Conservation (phyloP, 2,888 invertebrate species). For the Artemia sp. region DNA sequence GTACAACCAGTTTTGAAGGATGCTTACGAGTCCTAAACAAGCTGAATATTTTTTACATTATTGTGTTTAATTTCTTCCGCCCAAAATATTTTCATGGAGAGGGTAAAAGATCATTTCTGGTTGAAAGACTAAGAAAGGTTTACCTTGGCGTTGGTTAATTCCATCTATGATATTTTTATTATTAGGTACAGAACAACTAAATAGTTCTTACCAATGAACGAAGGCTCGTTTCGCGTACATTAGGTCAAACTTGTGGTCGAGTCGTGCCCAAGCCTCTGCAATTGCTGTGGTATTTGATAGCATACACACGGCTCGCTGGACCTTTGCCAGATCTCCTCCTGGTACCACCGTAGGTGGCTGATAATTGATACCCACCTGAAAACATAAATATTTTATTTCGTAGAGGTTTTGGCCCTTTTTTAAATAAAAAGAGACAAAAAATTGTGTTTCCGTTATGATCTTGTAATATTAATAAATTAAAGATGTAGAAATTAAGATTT, state of each 20-base stretch:
- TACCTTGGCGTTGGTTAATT: no score
- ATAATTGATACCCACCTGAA: slow-evolving; percentile 48
- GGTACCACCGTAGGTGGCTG: slow-evolving; percentile 52
- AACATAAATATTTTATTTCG: not conserved
- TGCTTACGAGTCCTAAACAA: no score
- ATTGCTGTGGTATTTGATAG: slow-evolving; percentile 83
- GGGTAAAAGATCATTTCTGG: no score
- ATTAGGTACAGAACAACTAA: no score
- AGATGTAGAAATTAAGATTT: not conserved
- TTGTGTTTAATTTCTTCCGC: no score
- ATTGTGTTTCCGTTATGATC: no score
- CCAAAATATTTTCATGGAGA: no score
- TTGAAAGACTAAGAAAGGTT: no score
- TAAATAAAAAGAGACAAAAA: no score
- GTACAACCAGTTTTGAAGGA: no score
- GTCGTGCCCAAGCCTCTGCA: slow-evolving; percentile 88
- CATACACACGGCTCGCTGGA: slow-evolving; percentile 66
- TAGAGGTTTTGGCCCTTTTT: not conserved
- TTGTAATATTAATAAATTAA: not conserved
- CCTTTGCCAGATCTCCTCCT: slow-evolving; percentile 52
- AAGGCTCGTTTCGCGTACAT: slow-evolving; percentile 96
- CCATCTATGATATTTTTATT: no score
- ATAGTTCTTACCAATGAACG: slow-evolving; percentile 58
- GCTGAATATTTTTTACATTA: no score
- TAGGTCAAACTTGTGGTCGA: slow-evolving; percentile 88